Conservation (phyloP, 2,888 invertebrate species). For the Nemoura dubitans region DNA sequence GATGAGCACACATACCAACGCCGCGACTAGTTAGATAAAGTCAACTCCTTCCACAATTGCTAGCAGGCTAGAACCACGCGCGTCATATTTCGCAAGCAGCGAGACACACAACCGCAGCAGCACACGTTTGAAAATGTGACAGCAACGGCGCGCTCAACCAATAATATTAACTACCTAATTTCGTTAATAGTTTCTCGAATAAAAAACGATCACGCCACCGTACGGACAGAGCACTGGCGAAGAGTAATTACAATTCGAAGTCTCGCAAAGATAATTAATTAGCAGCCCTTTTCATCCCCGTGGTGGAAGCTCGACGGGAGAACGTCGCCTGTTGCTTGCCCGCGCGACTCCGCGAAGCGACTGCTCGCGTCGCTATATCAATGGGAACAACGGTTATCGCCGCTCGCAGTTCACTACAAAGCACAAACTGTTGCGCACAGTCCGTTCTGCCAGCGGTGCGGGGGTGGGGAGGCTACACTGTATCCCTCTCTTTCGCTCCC, state of each 20-base stretch:
- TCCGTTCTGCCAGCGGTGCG: not conserved
- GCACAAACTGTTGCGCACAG: slow-evolving; percentile 2
- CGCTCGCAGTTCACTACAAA: not conserved
- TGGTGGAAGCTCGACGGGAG: not conserved
- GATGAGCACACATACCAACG: not conserved
- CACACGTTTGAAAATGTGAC: not conserved
- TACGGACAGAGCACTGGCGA: not conserved
- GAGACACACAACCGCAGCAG: not conserved
- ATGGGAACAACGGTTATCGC: too few species aligned
- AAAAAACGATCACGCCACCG: not conserved
- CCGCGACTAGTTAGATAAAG: not conserved
- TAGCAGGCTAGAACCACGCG: not conserved
- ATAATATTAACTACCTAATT: not conserved
- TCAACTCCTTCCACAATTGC: not conserved
- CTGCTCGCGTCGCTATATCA: not conserved
- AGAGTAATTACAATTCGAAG: not conserved
- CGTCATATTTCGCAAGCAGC: not conserved
- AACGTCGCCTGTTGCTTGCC: not conserved
- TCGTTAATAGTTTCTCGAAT: not conserved
- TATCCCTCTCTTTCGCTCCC: not conserved
- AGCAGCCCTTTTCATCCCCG: not conserved
- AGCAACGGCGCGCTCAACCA: not conserved
- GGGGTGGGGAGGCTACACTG: not conserved
- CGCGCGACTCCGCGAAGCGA: not conserved
- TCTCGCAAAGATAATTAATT: not conserved